Conservation (phyloP, 2,797 vertebrate genomes). For the Tiaroga cobitis region DNA sequence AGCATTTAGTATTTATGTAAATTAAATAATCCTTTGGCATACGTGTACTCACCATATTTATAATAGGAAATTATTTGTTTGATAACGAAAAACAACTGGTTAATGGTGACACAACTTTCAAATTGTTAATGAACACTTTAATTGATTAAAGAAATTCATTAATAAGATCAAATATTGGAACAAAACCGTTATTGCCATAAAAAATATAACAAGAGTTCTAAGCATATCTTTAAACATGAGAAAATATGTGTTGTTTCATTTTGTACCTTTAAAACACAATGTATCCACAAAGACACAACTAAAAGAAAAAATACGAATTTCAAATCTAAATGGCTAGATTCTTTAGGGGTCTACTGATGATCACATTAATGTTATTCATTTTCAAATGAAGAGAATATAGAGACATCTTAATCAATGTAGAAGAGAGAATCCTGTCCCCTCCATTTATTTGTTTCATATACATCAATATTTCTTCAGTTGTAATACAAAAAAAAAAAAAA, state of each 20-base stretch:
- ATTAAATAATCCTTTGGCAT: neutral
- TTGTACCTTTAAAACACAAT: neutral
- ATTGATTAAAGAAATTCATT: neutral
- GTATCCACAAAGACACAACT: neutral
- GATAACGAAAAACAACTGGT: neutral
- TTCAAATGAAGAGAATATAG: slow-evolving; percentile 38
- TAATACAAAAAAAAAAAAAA: slow-evolving; percentile 89
- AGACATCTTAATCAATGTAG: slow-evolving; percentile 75
- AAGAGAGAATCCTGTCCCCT: slow-evolving; percentile 80
- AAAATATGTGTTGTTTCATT: slow-evolving; percentile 19
- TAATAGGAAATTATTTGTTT: neutral
- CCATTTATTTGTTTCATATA: slow-evolving; percentile 99
- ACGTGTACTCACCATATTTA: neutral
- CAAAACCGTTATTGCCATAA: slow-evolving; percentile 21
- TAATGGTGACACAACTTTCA: neutral
- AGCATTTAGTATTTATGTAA: neutral
- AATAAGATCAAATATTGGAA: neutral
- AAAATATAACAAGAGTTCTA: slow-evolving; percentile 21
- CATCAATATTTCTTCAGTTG: slow-evolving; percentile 98
- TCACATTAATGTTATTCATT: slow-evolving; percentile 11
- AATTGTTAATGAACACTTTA: neutral
- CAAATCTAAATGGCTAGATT: neutral
- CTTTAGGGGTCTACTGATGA: neutral
- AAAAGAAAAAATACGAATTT: neutral
- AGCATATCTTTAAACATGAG: slow-evolving; percentile 18